Evolutionary conservation across 35 echinoderm and acorn worm species (phyloP), one percentile per base, ranked within the genome.

Genomic region (Holothuria glaberrima): DNA sequence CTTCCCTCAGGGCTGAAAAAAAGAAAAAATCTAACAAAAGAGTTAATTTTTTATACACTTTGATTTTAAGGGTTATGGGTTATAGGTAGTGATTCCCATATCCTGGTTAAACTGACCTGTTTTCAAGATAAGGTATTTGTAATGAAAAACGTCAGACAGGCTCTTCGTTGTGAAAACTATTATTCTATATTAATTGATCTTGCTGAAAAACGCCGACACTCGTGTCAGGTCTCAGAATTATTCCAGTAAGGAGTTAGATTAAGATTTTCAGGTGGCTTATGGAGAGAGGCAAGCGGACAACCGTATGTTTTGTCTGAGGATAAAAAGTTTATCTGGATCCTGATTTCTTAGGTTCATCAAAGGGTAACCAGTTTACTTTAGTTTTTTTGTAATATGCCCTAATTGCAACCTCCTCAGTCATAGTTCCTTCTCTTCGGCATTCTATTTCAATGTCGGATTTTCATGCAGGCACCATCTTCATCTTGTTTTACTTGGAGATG

Each of bases 91-190:
- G 74, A 78, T 7, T 21, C 13, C 32, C 74, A 78, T 44, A 78
- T 78, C 34, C 33, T 78, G 6, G 74, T 78, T 20, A 45, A 78
- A 19, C 33, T 78, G 34, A 48, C 0, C 32, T 78, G n/a, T n/a
- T n/a, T n/a, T n/a, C n/a, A n/a, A n/a, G n/a, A n/a, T n/a, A n/a
- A 78, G 35, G 30, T 36, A 0, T 44, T 38, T 18, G 33, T 78
- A 3, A 78, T 78, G 74, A 78, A 78, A 44, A 78, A 44, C 9
- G 74, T 32, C 9, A 78, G 74, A 78, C 33, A 36, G 33, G 45
- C 33, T 25, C 74, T 78, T 25, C 32, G 74, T 9, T 14, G 6
- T 1, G 35, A 46, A 78, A 48, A 78, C 16, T 36, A 36, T 20
- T 78, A 44, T 0, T 27, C 31, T 45, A 75, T 28, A 32, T 9